Evolutionary conservation across 2,797 vertebrate species (phyloP).

Genomic region (Arctocebus calabarensis): DNA sequence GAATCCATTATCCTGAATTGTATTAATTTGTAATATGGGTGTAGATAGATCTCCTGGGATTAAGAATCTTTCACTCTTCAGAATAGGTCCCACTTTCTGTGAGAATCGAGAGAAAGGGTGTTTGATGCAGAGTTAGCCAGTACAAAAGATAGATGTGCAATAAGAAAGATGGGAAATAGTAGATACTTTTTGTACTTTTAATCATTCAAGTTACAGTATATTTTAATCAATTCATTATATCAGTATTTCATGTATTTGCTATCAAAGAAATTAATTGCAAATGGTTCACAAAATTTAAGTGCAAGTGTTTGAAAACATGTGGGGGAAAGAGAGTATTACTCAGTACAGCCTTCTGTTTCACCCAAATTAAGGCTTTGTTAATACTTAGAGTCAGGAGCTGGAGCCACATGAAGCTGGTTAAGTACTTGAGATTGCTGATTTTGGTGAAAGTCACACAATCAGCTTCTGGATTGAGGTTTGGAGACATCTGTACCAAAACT

Average conservation of each 20-base stretch:
- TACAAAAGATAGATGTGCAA: neutral
- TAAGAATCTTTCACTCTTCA: neutral
- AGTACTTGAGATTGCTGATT: neutral
- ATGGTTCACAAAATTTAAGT: neutral
- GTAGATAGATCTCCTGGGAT: neutral
- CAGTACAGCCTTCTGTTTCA: neutral
- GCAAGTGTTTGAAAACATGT: neutral
- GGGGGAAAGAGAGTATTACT: neutral
- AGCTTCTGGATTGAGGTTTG: neutral
- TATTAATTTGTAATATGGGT: neutral
- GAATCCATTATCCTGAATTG: neutral
- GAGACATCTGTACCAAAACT: neutral
- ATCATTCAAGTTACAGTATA: neutral
- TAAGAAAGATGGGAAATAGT: neutral
- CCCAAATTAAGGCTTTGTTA: neutral
- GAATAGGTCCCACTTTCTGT: neutral
- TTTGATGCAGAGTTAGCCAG: neutral
- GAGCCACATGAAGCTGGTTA: neutral
- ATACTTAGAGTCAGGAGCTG: neutral
- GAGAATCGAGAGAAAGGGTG: neutral
- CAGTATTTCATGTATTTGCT: neutral
- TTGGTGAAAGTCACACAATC: neutral
- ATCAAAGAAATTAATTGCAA: neutral
- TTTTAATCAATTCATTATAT: neutral
- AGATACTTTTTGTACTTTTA: constrained; percentile 3